A percentile compares a stretch with the other conserved stretches of the same genome.
phyloP scores from a whole-genome alignment of 2,113 vertebrate genomes.

The Rhodinocichla rosea region DNA sequence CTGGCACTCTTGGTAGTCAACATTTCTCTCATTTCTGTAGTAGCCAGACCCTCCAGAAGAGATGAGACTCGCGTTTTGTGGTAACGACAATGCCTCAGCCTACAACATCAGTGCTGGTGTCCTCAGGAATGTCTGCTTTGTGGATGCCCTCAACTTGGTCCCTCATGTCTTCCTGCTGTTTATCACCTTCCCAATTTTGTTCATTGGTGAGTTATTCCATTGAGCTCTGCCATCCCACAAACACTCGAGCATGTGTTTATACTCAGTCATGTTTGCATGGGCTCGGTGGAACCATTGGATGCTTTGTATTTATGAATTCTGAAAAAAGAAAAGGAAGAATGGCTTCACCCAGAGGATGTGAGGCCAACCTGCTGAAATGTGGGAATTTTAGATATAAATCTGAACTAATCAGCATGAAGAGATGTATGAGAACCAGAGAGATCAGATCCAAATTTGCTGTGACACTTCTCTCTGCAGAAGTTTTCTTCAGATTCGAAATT shows the following conservation, averaged over 20 bases:
- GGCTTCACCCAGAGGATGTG: neutral
- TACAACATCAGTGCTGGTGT: constrained; percentile 85
- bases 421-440: neutral
- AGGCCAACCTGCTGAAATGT: neutral
- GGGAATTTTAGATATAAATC: neutral
- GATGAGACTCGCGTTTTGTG: constrained; percentile 90
- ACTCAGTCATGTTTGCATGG: neutral
- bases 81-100: constrained; percentile 75
- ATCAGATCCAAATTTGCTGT: neutral
- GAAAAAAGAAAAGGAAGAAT: neutral
- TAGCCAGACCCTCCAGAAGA: constrained; percentile 11
- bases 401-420: neutral
- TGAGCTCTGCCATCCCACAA: neutral
- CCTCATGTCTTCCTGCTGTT: constrained; percentile 97
- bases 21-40: neutral
- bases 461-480: neutral
- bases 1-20: neutral
- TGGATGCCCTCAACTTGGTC: constrained; percentile 96
- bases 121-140: constrained; percentile 92
- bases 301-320: neutral
- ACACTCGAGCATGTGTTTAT: neutral
- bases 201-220: constrained; percentile 84
- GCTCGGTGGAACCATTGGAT: neutral
- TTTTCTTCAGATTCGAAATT: neutral
- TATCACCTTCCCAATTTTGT: constrained; percentile 98